A percentile compares a stretch with the other conserved stretches of the same genome.
Evolutionary conservation across 2,113 vertebrate genomes (phyloP).

Genomic region (Abramis brama): DNA sequence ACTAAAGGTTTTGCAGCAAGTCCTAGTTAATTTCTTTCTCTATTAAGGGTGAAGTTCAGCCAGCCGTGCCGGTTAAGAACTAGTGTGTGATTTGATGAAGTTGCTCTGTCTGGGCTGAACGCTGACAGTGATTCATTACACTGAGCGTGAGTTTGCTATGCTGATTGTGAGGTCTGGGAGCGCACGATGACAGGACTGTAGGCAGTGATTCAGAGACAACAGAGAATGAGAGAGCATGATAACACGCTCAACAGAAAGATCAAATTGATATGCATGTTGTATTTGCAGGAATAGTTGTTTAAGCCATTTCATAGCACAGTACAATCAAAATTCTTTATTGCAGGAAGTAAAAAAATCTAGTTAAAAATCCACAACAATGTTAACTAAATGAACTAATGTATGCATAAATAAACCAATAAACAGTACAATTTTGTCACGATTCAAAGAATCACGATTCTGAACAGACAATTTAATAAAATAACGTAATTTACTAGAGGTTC

Average conservation of each 20-base stretch:
- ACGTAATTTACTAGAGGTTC: too few relatives aligned
- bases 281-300: neutral
- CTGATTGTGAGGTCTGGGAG: slow-evolving; percentile 14
- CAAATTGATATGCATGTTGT: neutral
- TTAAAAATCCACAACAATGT: neutral
- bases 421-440: too few relatives aligned
- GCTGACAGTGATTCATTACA: slow-evolving; percentile 31
- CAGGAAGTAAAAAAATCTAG: neutral
- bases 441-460: too few relatives aligned
- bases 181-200: neutral
- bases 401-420: neutral
- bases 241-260: neutral
- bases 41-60: neutral
- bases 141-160: neutral
- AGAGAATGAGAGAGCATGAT: neutral
- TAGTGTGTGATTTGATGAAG: slow-evolving; percentile 15
- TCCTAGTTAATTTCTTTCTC: too few relatives aligned
- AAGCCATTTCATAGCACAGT: neutral
- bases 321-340: neutral
- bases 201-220: neutral
- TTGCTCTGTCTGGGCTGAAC: slow-evolving; percentile 9
- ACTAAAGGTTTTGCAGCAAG: too few relatives aligned
- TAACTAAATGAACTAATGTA: neutral
- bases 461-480: too few relatives aligned
- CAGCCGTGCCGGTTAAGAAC: neutral